A percentile compares a stretch with the other conserved stretches of the same genome.
Conservation (phyloP, 1,140 invertebrate species). For the Tetramorium simillimum region DNA sequence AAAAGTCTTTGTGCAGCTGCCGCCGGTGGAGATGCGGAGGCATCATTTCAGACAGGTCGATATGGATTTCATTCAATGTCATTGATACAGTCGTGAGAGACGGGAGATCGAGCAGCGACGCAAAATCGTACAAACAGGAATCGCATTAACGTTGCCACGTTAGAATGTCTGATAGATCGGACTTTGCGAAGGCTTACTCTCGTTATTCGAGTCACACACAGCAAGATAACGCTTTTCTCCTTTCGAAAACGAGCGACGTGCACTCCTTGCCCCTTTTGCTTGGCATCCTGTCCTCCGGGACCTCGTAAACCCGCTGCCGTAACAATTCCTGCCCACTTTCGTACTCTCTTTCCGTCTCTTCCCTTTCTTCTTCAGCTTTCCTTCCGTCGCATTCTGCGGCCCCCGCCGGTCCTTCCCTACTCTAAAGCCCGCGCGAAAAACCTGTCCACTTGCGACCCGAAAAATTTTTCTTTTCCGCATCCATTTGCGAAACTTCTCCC, state of each 20-base stretch:
- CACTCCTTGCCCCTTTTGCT: conserved; percentile 65
- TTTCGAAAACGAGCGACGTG: conserved; percentile 69
- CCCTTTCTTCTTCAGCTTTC: not conserved
- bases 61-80: not conserved
- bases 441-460: conserved; percentile 44
- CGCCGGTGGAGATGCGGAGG: not conserved
- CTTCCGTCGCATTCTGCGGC: conserved; percentile 46
- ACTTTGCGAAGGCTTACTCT: conserved; percentile 68
- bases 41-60: not conserved
- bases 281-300: conserved; percentile 75
- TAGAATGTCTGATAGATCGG: conserved; percentile 65
- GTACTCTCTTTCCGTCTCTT: conserved; percentile 46
- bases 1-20: not conserved
- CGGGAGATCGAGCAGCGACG: not conserved
- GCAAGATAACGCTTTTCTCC: conserved; percentile 73
- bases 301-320: conserved; percentile 77
- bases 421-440: not conserved
- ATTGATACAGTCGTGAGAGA: not conserved
- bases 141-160: conserved; percentile 71
- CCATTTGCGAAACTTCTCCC: conserved; percentile 7
- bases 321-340: conserved; percentile 75
- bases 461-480: conserved; percentile 47
- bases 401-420: not conserved
- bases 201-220: conserved; percentile 79
- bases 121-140: conserved; percentile 66